A percentile compares a stretch with the other conserved stretches of the same genome.
phyloP scores from a whole-genome alignment of 1,140 invertebrate genomes.

The Mya arenaria region DNA sequence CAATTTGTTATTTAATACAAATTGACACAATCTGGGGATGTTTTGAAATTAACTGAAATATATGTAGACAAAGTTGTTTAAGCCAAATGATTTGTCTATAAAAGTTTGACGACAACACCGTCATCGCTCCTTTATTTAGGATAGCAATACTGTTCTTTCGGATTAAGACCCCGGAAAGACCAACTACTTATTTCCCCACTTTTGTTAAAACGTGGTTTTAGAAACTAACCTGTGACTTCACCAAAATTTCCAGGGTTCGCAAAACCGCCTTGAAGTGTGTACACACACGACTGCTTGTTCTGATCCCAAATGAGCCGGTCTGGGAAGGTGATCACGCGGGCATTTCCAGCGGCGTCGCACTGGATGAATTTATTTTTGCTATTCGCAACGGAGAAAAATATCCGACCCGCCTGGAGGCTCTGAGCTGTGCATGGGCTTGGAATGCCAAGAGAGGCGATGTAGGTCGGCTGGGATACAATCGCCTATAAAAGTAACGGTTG shows the following conservation, averaged over 20 bases:
- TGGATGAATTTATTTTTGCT: constrained; percentile 26
- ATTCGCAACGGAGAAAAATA: constrained; percentile 56
- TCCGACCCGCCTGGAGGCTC: constrained; percentile 17
- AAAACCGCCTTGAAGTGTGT: background rate
- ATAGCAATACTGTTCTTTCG: too few relatives aligned
- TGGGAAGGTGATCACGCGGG: constrained; percentile 2
- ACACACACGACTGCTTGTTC: constrained; percentile 31
- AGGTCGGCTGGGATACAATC: background rate
- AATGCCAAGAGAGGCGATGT: background rate
- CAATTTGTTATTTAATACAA: too few relatives aligned
- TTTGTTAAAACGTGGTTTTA: too few relatives aligned
- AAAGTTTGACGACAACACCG: too few relatives aligned
- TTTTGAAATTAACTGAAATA: too few relatives aligned
- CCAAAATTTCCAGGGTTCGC: background rate
- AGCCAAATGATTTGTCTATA: too few relatives aligned
- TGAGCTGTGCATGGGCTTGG: constrained; percentile 50
- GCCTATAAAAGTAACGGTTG: background rate
- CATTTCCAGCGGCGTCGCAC: constrained; percentile 12
- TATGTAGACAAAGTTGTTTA: too few relatives aligned
- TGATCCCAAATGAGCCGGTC: constrained; percentile 22
- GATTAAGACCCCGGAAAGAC: too few relatives aligned
- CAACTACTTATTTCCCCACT: too few relatives aligned
- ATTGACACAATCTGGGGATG: too few relatives aligned
- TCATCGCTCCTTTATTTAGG: too few relatives aligned
- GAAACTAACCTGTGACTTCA: too few relatives aligned